Conservation (phyloP, 2,113 vertebrate genomes). For the Hepsetus odoe region DNA sequence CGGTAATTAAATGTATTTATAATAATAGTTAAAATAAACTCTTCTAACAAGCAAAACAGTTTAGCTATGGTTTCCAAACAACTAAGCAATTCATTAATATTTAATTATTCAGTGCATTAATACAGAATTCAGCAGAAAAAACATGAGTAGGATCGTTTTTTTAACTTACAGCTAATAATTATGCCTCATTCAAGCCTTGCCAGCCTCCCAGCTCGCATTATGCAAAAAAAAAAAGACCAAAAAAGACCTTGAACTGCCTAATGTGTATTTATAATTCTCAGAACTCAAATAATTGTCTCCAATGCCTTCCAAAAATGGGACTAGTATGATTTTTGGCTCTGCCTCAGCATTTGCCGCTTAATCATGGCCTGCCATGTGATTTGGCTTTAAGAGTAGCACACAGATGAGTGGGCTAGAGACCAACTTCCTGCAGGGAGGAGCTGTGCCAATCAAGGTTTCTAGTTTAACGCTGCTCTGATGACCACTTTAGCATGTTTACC, state of each 20-base stretch:
- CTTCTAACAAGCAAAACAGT: too few species aligned
- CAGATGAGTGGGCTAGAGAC: not conserved
- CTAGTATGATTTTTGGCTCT: constrained; percentile 13
- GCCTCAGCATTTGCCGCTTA: not conserved
- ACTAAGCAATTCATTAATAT: too few species aligned
- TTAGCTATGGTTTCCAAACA: too few species aligned
- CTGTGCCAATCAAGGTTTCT: constrained; percentile 35
- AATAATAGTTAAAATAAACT: too few species aligned
- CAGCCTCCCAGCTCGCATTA: not conserved
- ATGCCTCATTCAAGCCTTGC: not conserved
- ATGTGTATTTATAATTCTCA: not conserved
- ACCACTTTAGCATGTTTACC: constrained; percentile 22
- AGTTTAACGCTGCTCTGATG: constrained; percentile 18
- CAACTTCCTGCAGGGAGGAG: constrained; percentile 22
- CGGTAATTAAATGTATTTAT: too few species aligned
- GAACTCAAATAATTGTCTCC: constrained; percentile 7
- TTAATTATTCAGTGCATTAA: too few species aligned
- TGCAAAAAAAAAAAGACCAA: not conserved
- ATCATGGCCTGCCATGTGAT: constrained; percentile 22
- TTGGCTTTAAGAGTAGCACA: constrained; percentile 1
- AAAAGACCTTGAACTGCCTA: not conserved
- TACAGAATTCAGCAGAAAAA: too few species aligned
- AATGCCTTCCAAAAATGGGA: not conserved
- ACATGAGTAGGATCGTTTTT: too few species aligned
- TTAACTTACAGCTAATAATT: constrained; percentile 1